These are phyloP conservation scores for Excalfactoria chinensis DNA, from an alignment of 2,113 vertebrate species.

Conservation along the genomic window DNA sequence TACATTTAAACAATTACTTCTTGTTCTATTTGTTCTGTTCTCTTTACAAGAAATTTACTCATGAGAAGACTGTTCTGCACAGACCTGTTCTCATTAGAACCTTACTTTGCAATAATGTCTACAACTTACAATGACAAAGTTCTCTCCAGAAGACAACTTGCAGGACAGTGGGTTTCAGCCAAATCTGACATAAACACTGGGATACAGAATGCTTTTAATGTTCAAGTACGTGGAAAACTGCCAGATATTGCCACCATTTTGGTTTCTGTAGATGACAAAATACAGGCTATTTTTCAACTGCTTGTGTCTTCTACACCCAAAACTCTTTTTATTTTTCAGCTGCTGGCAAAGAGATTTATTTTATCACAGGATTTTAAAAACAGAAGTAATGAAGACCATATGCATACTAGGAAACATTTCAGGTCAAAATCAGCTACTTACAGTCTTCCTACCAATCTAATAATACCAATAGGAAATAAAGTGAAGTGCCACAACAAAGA, in stretches of 20 bases:
- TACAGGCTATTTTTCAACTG: not conserved
- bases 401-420: conserved; percentile 42
- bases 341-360: conserved; percentile 33
- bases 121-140: not conserved
- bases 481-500: not conserved
- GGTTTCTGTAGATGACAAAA: not conserved
- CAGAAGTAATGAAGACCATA: conserved; percentile 53
- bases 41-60: not conserved
- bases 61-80: not conserved
- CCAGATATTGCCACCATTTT: conserved; percentile 1
- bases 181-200: not conserved
- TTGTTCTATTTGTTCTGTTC: not conserved
- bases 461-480: not conserved
- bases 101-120: not conserved
- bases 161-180: not conserved
- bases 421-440: conserved; percentile 44
- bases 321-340: not conserved
- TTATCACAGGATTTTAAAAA: conserved; percentile 50
- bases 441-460: not conserved
- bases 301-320: not conserved
- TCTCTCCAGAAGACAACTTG: not conserved
- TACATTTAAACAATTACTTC: not conserved
- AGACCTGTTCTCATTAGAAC: not conserved
- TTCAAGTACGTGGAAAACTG: not conserved
- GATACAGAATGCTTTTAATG: conserved; percentile 12